These are phyloP conservation scores for Cepaea nemoralis DNA, from an alignment of 1,140 invertebrate genomes.

Conservation along the genomic window DNA sequence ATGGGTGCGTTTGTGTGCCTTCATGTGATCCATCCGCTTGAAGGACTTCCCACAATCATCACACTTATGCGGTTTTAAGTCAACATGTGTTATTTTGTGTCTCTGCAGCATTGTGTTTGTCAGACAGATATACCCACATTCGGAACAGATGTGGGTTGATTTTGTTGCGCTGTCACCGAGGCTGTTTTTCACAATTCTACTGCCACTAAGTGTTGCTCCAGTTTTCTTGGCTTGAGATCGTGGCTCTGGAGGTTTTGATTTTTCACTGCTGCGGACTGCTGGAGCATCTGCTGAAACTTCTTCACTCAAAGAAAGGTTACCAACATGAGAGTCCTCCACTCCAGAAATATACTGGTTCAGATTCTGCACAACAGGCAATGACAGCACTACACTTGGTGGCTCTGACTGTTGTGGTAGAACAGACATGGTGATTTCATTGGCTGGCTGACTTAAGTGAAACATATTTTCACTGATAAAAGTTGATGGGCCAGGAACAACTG, in stretches of 20 bases:
- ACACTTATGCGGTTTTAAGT: constrained; percentile 77
- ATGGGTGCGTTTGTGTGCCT: constrained; percentile 93
- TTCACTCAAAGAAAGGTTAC: background rate
- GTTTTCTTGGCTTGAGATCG: constrained; percentile 5
- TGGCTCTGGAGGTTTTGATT: background rate
- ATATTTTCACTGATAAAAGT: too few relatives aligned
- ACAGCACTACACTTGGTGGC: background rate
- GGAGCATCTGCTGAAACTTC: background rate
- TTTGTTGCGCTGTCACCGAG: background rate
- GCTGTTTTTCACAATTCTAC: background rate
- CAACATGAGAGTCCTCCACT: background rate
- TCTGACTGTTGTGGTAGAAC: background rate
- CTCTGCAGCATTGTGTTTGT: constrained; percentile 28
- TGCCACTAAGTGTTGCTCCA: background rate
- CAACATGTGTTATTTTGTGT: constrained; percentile 26
- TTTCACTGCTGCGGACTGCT: background rate
- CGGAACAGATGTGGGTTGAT: constrained; percentile 3
- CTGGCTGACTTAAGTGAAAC: background rate
- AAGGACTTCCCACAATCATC: constrained; percentile 93
- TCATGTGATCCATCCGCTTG: constrained; percentile 91
- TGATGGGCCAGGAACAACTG: background rate
- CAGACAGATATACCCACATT: constrained; percentile 23
- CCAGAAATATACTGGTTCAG: background rate
- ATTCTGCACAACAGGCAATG: background rate
- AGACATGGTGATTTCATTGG: background rate